Percentiles rank a stretch among this genome's conserved stretches.
These are phyloP conservation scores for Drosophila fulvimacula DNA, from an alignment of 2,888 invertebrate species.

Conservation along the genomic window DNA sequence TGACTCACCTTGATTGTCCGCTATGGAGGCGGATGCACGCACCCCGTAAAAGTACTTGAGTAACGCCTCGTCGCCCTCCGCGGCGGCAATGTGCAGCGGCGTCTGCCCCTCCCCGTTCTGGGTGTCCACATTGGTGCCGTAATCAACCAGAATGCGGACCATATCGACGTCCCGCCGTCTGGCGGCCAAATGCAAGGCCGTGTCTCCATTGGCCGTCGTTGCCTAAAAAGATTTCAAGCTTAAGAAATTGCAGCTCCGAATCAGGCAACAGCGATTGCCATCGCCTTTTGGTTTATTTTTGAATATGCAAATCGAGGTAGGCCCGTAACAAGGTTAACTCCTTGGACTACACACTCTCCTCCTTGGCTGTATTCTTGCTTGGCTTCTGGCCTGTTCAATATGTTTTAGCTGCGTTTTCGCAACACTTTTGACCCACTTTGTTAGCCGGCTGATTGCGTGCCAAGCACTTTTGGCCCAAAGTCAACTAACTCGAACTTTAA, in stretches of 20 bases:
- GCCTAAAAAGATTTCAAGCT: slow-evolving; percentile 85
- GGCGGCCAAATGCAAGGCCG: slow-evolving; percentile 97
- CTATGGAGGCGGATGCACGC: slow-evolving; percentile 96
- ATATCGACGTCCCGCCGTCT: slow-evolving; percentile 96
- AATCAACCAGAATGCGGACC: slow-evolving; percentile 95
- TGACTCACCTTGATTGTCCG: slow-evolving; percentile 93
- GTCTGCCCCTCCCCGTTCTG: slow-evolving; percentile 98
- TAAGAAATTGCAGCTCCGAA: slow-evolving; percentile 7
- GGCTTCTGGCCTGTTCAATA: slow-evolving; percentile 9
- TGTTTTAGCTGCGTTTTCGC: slow-evolving; percentile 66
- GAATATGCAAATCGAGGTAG: slow-evolving; percentile 63
- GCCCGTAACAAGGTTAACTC: slow-evolving; percentile 46
- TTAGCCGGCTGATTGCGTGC: slow-evolving; percentile 73
- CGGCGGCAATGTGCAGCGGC: slow-evolving; percentile 96
- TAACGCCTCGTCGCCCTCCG: slow-evolving; percentile 96
- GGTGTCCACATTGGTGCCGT: slow-evolving; percentile 95
- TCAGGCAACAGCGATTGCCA: slow-evolving; percentile 4
- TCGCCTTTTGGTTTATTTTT: slow-evolving; percentile 48
- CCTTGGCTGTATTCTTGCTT: background rate
- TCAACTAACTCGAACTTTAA: slow-evolving; percentile 67
- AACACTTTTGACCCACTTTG: slow-evolving; percentile 70
- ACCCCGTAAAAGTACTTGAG: slow-evolving; percentile 98
- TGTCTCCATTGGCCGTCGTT: slow-evolving; percentile 94
- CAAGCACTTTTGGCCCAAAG: slow-evolving; percentile 62
- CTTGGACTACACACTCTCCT: slow-evolving; percentile 9